These are phyloP conservation scores for Fragum whitleyi DNA, from an alignment of 2,888 invertebrate genomes.

Conservation along the genomic window DNA sequence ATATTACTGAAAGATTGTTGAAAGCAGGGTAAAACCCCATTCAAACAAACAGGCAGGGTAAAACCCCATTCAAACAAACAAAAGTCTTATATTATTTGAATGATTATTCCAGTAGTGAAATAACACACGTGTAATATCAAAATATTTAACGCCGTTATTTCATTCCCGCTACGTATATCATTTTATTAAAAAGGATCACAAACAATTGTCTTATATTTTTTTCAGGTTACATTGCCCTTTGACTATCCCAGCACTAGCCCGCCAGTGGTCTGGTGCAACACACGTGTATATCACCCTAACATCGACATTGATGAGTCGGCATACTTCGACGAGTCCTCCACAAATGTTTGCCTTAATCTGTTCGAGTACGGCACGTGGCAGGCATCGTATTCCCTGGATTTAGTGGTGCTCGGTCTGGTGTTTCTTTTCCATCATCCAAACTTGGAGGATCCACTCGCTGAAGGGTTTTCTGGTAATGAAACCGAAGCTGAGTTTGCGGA, in stretches of 20 bases:
- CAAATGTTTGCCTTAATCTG: constrained; percentile 57
- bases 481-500: constrained; percentile 24
- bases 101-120: no score
- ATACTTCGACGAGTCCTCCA: background rate
- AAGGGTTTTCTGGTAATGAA: constrained; percentile 20
- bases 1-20: no score
- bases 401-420: constrained; percentile 38
- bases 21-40: no score
- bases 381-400: constrained; percentile 34
- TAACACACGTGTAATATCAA: no score
- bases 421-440: constrained; percentile 53
- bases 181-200: no score
- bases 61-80: no score
- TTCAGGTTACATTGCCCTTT: background rate
- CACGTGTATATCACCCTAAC: constrained; percentile 58
- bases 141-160: no score
- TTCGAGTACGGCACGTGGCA: constrained; percentile 43
- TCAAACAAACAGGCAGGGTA: no score
- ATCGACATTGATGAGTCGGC: constrained; percentile 37
- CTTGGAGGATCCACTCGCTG: constrained; percentile 34
- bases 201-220: no score
- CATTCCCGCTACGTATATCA: no score
- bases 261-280: constrained; percentile 45
- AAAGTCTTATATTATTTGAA: no score
- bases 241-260: constrained; percentile 21